These are phyloP conservation scores for Origma solitaria DNA, from an alignment of 2,113 vertebrate genomes.

Conservation along the genomic window DNA sequence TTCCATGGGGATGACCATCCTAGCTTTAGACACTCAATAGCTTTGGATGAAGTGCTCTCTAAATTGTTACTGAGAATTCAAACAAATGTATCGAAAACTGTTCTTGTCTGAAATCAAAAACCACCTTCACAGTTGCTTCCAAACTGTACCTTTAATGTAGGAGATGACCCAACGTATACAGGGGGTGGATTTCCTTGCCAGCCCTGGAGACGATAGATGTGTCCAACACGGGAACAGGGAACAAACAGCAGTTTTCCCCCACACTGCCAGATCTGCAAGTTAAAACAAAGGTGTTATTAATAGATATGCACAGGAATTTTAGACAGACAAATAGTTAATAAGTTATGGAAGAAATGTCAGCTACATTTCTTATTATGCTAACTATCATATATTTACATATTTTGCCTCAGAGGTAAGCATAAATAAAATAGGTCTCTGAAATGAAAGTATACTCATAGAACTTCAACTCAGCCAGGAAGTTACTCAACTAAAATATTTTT, in stretches of 20 bases:
- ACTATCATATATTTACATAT: neutral
- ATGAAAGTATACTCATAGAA: neutral
- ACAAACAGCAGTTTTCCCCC: constrained; percentile 93
- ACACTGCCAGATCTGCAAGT: constrained; percentile 92
- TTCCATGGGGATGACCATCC: neutral
- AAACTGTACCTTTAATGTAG: constrained; percentile 90
- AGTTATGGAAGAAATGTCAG: neutral
- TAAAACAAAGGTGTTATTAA: neutral
- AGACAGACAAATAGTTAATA: neutral
- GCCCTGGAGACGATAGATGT: constrained; percentile 95
- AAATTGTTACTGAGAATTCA: neutral
- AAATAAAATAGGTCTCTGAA: neutral
- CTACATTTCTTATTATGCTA: neutral
- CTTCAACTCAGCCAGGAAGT: neutral
- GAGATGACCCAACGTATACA: constrained; percentile 93
- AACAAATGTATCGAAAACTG: neutral
- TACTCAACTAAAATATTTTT: neutral
- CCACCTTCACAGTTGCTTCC: neutral
- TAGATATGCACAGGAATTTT: neutral
- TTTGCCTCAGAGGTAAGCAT: neutral
- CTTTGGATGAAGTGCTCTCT: neutral
- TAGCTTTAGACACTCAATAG: neutral
- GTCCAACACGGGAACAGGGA: constrained; percentile 94
- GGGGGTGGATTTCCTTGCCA: constrained; percentile 98
- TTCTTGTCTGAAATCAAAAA: neutral